Evolutionary conservation across 2,888 invertebrate species (phyloP).

Genomic region (Trachelus troglodyta): DNA sequence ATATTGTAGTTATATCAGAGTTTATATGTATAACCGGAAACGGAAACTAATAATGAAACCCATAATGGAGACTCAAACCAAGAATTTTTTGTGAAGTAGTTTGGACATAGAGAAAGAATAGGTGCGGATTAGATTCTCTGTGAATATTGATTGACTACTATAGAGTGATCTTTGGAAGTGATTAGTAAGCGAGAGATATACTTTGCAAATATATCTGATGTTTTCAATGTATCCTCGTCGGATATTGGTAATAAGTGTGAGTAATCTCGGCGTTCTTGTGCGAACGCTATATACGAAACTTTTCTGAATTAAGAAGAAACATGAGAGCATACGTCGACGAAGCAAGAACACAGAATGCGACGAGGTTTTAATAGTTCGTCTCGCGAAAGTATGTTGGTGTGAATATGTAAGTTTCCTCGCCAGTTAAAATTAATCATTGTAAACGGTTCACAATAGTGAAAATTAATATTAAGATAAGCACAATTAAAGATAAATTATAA

Average conservation of each 20-base stretch:
- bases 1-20: background rate
- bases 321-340: background rate
- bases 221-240: background rate
- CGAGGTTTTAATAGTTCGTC: background rate
- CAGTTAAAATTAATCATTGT: constrained; percentile 42
- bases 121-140: background rate
- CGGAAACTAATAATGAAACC: background rate
- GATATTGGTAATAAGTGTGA: background rate
- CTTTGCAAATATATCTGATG: background rate
- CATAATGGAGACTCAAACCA: background rate
- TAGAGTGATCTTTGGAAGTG: background rate
- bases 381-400: constrained; percentile 28
- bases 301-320: background rate
- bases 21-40: background rate
- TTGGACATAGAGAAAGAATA: background rate
- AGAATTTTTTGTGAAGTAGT: background rate
- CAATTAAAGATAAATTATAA: constrained; percentile 14
- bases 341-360: background rate
- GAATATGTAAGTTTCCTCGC: constrained; percentile 66
- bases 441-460: constrained; percentile 26
- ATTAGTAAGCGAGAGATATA: background rate
- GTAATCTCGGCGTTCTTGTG: background rate
- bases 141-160: background rate
- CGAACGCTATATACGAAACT: background rate
- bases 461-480: constrained; percentile 19